phyloP scores from a whole-genome alignment of 2,888 invertebrate genomes.

The Adela reaumurella region DNA sequence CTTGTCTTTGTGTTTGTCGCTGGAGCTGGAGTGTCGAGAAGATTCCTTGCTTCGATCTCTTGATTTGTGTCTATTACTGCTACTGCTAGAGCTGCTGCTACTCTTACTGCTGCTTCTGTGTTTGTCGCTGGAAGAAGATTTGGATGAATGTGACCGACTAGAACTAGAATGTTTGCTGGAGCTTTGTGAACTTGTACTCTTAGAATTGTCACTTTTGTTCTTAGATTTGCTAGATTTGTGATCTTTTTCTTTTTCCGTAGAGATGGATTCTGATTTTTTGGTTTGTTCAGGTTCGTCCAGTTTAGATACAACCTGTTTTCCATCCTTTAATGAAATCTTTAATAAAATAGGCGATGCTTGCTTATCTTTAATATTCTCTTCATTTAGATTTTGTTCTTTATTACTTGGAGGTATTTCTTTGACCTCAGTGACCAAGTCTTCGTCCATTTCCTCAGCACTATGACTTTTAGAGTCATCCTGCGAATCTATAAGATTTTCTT shows the following conservation, averaged over 20 bases:
- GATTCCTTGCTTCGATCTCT: conserved; percentile 45
- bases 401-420: conserved; percentile 14
- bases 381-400: conserved; percentile 12
- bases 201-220: conserved; percentile 28
- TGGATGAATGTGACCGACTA: conserved; percentile 10
- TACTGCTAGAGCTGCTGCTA: conserved; percentile 26
- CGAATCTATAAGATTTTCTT: neutral
- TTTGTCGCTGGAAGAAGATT: conserved; percentile 31
- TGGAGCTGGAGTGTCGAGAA: conserved; percentile 23
- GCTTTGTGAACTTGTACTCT: conserved; percentile 19
- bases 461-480: neutral
- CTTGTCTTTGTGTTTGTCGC: conserved; percentile 15
- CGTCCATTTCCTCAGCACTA: neutral
- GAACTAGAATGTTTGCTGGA: conserved; percentile 27
- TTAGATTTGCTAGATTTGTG: conserved; percentile 26
- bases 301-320: conserved; percentile 66
- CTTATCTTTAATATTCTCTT: conserved; percentile 19
- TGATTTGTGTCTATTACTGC: conserved; percentile 46
- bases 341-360: conserved; percentile 37
- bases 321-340: conserved; percentile 70
- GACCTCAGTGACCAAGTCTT: neutral
- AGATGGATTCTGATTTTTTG: conserved; percentile 25
- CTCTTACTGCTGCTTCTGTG: conserved; percentile 30
- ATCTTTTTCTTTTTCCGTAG: conserved; percentile 27
- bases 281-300: conserved; percentile 42